Percentiles rank a stretch among this genome's conserved stretches.
phyloP scores from a whole-genome alignment of 2,797 vertebrate genomes.

The Pangasius larnaudii region DNA sequence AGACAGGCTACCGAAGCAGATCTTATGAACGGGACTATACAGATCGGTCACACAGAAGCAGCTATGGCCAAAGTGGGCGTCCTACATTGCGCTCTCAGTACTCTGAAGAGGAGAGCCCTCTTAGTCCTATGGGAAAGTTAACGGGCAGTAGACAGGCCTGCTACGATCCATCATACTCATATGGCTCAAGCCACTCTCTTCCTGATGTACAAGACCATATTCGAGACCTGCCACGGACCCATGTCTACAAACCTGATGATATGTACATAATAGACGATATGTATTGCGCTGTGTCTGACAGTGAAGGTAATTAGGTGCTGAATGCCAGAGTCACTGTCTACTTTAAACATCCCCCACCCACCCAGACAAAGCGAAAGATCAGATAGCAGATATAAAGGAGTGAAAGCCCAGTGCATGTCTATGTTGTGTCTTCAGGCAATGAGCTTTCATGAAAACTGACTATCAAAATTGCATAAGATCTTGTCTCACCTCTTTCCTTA shows the following conservation, averaged over 20 bases:
- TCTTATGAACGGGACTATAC: conserved; percentile 87
- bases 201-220: conserved; percentile 98
- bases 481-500: conserved; percentile 69
- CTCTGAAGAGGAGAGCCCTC: conserved; percentile 92
- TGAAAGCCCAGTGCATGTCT: conserved; percentile 78
- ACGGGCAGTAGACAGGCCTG: conserved; percentile 83
- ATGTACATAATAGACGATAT: conserved; percentile 97
- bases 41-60: conserved; percentile 81
- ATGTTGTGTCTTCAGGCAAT: conserved; percentile 72
- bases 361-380: conserved; percentile 71
- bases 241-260: conserved; percentile 95
- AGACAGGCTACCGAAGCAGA: conserved; percentile 85
- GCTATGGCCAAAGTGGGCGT: conserved; percentile 79
- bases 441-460: conserved; percentile 74
- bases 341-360: conserved; percentile 83
- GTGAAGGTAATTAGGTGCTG: conserved; percentile 96
- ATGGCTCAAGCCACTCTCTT: conserved; percentile 98
- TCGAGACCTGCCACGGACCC: conserved; percentile 93
- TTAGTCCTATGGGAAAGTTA: conserved; percentile 87
- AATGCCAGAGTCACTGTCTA: conserved; percentile 78
- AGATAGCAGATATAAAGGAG: conserved; percentile 70
- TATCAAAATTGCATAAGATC: conserved; percentile 75
- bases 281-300: conserved; percentile 99
- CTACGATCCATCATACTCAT: conserved; percentile 85
- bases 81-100: conserved; percentile 86